phyloP scores from a whole-genome alignment of 2,888 invertebrate genomes.

The Apotomis betuletana region DNA sequence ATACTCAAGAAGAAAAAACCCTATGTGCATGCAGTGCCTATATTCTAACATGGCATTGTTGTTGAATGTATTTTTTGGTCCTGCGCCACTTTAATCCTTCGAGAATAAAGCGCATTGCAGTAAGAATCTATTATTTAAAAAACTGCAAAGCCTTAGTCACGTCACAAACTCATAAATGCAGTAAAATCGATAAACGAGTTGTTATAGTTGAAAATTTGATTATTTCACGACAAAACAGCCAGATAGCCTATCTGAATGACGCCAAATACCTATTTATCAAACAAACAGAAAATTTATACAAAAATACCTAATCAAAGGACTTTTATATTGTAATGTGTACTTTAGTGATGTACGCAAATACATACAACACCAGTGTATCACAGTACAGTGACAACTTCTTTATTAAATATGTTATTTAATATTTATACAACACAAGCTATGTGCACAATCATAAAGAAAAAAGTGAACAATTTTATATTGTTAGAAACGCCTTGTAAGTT shows the following conservation, averaged over 20 bases:
- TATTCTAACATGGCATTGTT: neutral
- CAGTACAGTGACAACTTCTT: too few species aligned
- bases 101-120: slow-evolving; percentile 15
- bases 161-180: too few species aligned
- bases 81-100: slow-evolving; percentile 3
- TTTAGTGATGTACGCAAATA: too few species aligned
- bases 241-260: slow-evolving; percentile 20
- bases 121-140: slow-evolving; percentile 7
- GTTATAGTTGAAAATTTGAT: neutral
- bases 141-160: neutral
- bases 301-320: too few species aligned
- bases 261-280: neutral
- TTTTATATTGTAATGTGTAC: too few species aligned
- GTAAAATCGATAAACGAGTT: neutral
- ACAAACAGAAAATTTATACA: neutral
- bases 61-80: slow-evolving; percentile 5
- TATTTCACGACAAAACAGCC: slow-evolving; percentile 6
- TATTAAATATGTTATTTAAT: too few species aligned
- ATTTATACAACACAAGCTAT: too few species aligned
- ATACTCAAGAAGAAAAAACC: neutral
- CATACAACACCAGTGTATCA: too few species aligned
- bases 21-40: neutral
- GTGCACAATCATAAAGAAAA: too few species aligned
- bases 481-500: too few species aligned
- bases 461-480: too few species aligned